phyloP scores from a whole-genome alignment of 2,113 vertebrate genomes.

The Spilogale gracilis region DNA sequence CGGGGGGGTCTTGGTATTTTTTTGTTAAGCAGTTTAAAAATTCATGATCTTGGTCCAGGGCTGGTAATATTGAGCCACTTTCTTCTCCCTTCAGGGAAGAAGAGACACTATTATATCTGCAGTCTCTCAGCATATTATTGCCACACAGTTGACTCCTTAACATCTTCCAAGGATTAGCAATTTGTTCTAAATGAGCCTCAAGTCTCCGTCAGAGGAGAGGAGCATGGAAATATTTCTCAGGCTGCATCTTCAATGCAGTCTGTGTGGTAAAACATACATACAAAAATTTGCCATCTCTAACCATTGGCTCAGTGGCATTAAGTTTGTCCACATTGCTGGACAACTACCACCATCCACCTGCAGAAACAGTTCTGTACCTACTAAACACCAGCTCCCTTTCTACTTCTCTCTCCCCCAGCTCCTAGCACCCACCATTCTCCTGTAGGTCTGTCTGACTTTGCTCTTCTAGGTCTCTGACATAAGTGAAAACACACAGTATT shows the following conservation, averaged over 20 bases:
- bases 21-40: neutral
- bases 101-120: neutral
- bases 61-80: neutral
- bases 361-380: neutral
- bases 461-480: neutral
- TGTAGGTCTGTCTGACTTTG: neutral
- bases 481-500: neutral
- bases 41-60: neutral
- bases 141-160: neutral
- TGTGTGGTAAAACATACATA: neutral
- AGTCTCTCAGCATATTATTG: neutral
- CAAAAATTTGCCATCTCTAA: neutral
- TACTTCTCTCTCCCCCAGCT: too few species aligned
- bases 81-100: slow-evolving; percentile 73
- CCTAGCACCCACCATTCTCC: neutral
- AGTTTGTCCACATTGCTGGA: neutral
- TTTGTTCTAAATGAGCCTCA: neutral
- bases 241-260: neutral
- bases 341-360: neutral
- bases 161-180: neutral
- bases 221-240: neutral
- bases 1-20: neutral
- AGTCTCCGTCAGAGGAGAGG: neutral
- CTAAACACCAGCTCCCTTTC: neutral
- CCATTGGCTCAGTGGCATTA: neutral